Conservation (phyloP, 2,888 invertebrate genomes). For the Drosophila anceps region DNA sequence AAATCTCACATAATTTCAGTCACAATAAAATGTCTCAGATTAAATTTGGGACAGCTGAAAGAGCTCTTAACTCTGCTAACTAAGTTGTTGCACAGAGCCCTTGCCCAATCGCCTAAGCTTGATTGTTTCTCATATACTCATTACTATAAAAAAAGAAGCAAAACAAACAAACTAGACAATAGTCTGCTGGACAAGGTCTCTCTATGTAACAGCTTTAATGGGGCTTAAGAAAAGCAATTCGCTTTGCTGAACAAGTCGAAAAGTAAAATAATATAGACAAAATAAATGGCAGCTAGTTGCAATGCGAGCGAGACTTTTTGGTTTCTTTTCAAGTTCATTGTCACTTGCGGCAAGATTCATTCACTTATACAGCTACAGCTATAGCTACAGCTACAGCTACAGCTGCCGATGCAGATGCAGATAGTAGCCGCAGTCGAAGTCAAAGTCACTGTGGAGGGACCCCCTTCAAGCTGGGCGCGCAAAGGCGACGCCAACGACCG, state of each 20-base stretch:
- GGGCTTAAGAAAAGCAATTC: background rate
- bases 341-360: constrained; percentile 47
- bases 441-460: constrained; percentile 36
- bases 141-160: background rate
- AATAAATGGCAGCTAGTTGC: constrained; percentile 1
- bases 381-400: background rate
- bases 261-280: background rate
- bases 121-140: background rate
- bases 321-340: constrained; percentile 74
- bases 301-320: constrained; percentile 28
- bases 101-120: background rate
- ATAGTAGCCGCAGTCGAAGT: background rate
- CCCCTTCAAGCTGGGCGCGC: constrained; percentile 47
- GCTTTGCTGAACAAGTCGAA: background rate
- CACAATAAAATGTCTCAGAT: too few species aligned
- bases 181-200: background rate
- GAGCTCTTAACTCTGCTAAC: too few species aligned
- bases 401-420: constrained; percentile 19
- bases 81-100: background rate
- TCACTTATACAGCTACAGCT: background rate
- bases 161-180: background rate
- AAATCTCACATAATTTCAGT: too few species aligned
- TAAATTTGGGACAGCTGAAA: too few species aligned
- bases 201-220: background rate
- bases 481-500: constrained; percentile 61